A percentile compares a stretch with the other conserved stretches of the same genome.
Evolutionary conservation across 2,113 vertebrate species (phyloP).

Genomic region (Haemorhous mexicanus): DNA sequence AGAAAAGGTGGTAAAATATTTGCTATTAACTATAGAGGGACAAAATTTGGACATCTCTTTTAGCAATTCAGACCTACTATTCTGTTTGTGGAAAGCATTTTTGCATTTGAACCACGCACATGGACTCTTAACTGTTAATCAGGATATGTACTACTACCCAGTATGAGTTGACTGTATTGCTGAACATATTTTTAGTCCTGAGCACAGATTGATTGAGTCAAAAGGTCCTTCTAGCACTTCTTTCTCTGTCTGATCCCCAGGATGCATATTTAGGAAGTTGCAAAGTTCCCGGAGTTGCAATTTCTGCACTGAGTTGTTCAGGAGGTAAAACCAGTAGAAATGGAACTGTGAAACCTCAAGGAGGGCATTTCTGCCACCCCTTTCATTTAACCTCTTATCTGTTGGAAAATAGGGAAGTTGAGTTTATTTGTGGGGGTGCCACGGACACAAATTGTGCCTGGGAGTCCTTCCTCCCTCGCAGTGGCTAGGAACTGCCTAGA

Average conservation of each 20-base stretch:
- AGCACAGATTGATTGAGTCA: neutral
- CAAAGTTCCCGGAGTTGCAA: neutral
- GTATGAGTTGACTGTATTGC: neutral
- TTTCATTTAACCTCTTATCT: neutral
- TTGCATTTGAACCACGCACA: neutral
- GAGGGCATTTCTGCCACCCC: neutral
- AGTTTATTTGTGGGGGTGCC: neutral
- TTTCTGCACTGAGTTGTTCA: neutral
- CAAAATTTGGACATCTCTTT: neutral
- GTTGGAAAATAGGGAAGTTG: neutral
- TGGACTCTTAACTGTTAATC: neutral
- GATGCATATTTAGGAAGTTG: neutral
- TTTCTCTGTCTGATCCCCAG: neutral
- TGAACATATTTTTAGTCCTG: neutral
- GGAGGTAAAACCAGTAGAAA: neutral
- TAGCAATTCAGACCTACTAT: neutral
- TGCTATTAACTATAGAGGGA: neutral
- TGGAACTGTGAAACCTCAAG: neutral
- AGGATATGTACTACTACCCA: neutral
- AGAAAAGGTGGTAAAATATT: neutral
- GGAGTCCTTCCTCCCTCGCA: accelerated
- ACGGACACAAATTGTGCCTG: neutral
- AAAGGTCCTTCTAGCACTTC: neutral
- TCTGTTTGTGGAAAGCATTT: neutral
- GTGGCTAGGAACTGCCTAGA: neutral